A percentile compares a stretch with the other conserved stretches of the same genome.
phyloP scores from a whole-genome alignment of 2,113 vertebrate genomes.

The Amblyopsis rosae region DNA sequence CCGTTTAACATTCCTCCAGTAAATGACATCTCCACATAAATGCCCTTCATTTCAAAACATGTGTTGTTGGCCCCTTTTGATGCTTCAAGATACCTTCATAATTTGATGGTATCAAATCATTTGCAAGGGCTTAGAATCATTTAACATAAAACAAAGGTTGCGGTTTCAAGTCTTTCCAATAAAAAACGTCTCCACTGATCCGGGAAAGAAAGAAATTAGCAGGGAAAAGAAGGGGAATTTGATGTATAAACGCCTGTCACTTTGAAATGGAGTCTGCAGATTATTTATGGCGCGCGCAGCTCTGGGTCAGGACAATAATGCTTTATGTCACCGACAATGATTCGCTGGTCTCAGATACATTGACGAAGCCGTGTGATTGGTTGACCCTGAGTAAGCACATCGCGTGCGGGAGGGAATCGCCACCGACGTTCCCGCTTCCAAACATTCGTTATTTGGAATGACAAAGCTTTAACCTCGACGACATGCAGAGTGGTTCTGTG shows the following conservation, averaged over 20 bases:
- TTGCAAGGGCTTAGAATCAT: conserved; percentile 41
- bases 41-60: conserved; percentile 46
- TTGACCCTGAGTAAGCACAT: conserved; percentile 84
- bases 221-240: not conserved
- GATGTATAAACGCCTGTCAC: conserved; percentile 49
- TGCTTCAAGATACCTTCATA: conserved; percentile 31
- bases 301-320: conserved; percentile 83
- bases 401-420: conserved; percentile 67
- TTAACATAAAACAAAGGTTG: conserved; percentile 30
- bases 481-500: conserved; percentile 5
- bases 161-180: conserved; percentile 24
- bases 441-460: conserved; percentile 43
- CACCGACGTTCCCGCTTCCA: conserved; percentile 25
- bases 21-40: conserved; percentile 52
- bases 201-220: conserved; percentile 9
- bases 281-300: conserved; percentile 78
- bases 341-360: conserved; percentile 81
- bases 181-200: conserved; percentile 12
- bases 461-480: conserved; percentile 6
- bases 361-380: conserved; percentile 85
- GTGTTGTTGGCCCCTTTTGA: conserved; percentile 46
- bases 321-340: conserved; percentile 79
- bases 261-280: conserved; percentile 73
- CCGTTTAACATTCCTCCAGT: conserved; percentile 56
- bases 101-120: conserved; percentile 49